Conservation (phyloP, 1,140 invertebrate genomes). For the Drosophila nikananu region DNA sequence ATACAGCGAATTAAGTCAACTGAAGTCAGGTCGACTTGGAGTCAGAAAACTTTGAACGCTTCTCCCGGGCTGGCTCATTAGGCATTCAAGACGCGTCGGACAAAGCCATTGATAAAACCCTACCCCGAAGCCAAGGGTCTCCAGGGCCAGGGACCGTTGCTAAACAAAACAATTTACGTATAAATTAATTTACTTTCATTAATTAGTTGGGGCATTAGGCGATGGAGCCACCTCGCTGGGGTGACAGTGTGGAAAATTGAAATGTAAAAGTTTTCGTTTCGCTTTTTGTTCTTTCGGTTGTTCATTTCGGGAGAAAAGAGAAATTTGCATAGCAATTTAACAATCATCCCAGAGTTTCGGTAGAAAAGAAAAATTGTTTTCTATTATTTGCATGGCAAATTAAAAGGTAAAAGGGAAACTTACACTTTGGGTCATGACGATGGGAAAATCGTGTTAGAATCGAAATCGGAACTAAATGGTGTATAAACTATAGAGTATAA, state of each 20-base stretch:
- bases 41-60: slow-evolving; percentile 33
- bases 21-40: slow-evolving; percentile 1
- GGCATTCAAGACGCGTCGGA: slow-evolving; percentile 58
- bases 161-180: slow-evolving; percentile 79
- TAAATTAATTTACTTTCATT: slow-evolving; percentile 80
- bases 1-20: slow-evolving; percentile 64
- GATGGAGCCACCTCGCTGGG: slow-evolving; percentile 27
- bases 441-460: background rate
- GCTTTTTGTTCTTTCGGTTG: slow-evolving; percentile 44
- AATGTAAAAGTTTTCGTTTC: slow-evolving; percentile 63
- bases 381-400: slow-evolving; percentile 47
- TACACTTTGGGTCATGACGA: slow-evolving; percentile 14
- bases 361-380: slow-evolving; percentile 22
- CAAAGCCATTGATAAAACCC: slow-evolving; percentile 68
- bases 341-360: slow-evolving; percentile 13
- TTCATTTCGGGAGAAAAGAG: slow-evolving; percentile 27
- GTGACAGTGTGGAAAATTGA: slow-evolving; percentile 68
- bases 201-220: slow-evolving; percentile 72
- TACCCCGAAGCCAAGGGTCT: slow-evolving; percentile 7
- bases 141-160: slow-evolving; percentile 46
- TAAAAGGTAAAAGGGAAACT: slow-evolving; percentile 26
- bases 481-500: too few species aligned
- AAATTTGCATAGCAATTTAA: slow-evolving; percentile 66
- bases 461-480: background rate
- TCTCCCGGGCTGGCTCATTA: slow-evolving; percentile 54